These are phyloP conservation scores for Torymus tubicola DNA, from an alignment of 2,888 invertebrate genomes.

Conservation along the genomic window DNA sequence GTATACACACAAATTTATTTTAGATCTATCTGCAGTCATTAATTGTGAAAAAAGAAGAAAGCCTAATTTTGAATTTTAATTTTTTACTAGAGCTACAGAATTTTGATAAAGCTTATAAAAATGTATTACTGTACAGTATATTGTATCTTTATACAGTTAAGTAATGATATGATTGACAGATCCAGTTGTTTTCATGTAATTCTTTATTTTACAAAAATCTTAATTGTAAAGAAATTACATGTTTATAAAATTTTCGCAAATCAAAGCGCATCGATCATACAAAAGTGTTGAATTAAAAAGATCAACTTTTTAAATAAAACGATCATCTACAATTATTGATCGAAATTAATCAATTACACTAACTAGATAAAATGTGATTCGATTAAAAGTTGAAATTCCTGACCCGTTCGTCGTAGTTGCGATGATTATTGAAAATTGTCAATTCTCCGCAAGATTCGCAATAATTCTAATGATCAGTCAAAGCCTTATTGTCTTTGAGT, in stretches of 20 bases:
- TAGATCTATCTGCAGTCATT: neutral
- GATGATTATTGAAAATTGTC: constrained; percentile 16
- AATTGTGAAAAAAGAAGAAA: too few relatives aligned
- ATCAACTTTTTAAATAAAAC: constrained; percentile 1
- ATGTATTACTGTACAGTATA: too few relatives aligned
- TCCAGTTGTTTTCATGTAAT: neutral
- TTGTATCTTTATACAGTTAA: too few relatives aligned
- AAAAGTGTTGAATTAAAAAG: neutral
- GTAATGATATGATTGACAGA: neutral
- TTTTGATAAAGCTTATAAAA: too few relatives aligned
- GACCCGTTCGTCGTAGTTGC: constrained; percentile 1
- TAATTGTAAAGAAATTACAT: constrained; percentile 1
- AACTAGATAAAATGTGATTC: constrained; percentile 37
- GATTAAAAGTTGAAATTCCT: constrained; percentile 30
- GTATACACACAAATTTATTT: constrained; percentile 1
- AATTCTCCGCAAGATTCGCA: constrained; percentile 13
- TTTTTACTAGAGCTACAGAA: too few relatives aligned
- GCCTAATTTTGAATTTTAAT: too few relatives aligned
- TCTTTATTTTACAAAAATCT: constrained; percentile 8
- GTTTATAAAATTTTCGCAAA: neutral
- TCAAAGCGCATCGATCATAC: neutral
- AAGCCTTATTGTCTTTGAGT: constrained; percentile 70
- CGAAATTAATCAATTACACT: neutral
- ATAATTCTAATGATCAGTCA: constrained; percentile 62
- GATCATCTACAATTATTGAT: neutral